A percentile compares a stretch with the other conserved stretches of the same genome.
These are phyloP conservation scores for Andrena camellia DNA, from an alignment of 2,888 invertebrate genomes.

Conservation along the genomic window DNA sequence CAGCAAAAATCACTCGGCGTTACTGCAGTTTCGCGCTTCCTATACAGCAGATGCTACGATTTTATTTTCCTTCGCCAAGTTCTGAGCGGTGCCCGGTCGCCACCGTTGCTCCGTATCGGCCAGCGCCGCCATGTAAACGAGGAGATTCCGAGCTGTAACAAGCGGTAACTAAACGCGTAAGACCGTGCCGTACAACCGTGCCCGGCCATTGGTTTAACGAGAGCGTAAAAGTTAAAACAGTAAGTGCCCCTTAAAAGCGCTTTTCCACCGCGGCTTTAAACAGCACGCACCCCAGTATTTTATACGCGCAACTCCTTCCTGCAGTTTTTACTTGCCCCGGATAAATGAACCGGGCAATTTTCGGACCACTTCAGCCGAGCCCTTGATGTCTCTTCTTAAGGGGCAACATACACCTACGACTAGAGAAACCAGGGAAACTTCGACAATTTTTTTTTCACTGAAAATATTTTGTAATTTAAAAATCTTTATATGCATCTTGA, in stretches of 20 bases:
- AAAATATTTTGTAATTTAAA: too few species aligned
- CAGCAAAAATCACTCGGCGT: conserved; percentile 69
- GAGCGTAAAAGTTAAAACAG: conserved; percentile 78
- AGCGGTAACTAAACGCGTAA: conserved; percentile 75
- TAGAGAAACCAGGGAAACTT: neutral
- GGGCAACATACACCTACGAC: neutral
- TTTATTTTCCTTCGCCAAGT: conserved; percentile 60
- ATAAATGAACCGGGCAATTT: neutral
- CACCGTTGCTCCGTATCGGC: conserved; percentile 27
- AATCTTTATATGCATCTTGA: too few species aligned
- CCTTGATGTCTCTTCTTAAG: conserved; percentile 1
- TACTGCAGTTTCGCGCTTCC: conserved; percentile 58
- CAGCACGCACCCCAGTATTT: conserved; percentile 65
- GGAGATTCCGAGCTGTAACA: conserved; percentile 75
- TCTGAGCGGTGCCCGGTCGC: conserved; percentile 10
- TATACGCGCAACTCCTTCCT: conserved; percentile 40
- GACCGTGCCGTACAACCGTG: conserved; percentile 40
- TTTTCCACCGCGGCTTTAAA: conserved; percentile 65
- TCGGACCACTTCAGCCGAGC: neutral
- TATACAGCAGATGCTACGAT: conserved; percentile 62
- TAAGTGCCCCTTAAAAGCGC: conserved; percentile 72
- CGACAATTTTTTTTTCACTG: too few species aligned
- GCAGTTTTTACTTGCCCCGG: conserved; percentile 27
- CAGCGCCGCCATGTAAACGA: conserved; percentile 73
- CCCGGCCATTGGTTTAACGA: conserved; percentile 62